A percentile compares a stretch with the other conserved stretches of the same genome.
phyloP scores from a whole-genome alignment of 2,888 invertebrate genomes.

The Disparrhopalites patrizii region DNA sequence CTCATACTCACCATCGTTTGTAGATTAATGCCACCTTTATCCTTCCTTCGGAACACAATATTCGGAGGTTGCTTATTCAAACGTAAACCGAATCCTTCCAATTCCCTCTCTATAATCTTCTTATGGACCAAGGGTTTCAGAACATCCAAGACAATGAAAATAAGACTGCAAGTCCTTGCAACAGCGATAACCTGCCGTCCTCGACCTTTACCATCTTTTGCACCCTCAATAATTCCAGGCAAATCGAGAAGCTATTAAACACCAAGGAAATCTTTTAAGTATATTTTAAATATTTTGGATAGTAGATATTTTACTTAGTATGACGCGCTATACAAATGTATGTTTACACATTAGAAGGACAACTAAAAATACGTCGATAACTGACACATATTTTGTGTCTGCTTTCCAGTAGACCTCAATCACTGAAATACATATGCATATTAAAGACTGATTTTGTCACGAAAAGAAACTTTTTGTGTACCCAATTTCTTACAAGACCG shows the following conservation, averaged over 20 bases:
- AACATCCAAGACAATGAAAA: constrained; percentile 96
- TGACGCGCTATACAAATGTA: too few relatives aligned
- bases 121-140: constrained; percentile 97
- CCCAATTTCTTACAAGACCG: too few relatives aligned
- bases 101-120: constrained; percentile 87
- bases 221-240: constrained; percentile 99
- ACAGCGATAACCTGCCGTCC: constrained; percentile 99
- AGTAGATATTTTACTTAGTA: too few relatives aligned
- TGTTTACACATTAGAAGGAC: not conserved
- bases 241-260: constrained; percentile 95
- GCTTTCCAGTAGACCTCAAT: not conserved
- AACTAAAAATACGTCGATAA: too few relatives aligned
- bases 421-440: too few relatives aligned
- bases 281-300: not conserved
- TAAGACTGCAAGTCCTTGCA: constrained; percentile 93
- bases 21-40: constrained; percentile 97
- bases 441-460: too few relatives aligned
- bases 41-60: constrained; percentile 92
- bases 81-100: constrained; percentile 97
- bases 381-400: not conserved
- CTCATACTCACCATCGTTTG: constrained; percentile 64
- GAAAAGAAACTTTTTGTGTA: too few relatives aligned
- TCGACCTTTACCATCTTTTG: constrained; percentile 98
- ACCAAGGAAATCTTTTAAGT: too few relatives aligned
- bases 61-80: constrained; percentile 96